Evolutionary conservation across 1,140 invertebrate species (phyloP).

Genomic region (Thaumetopoea pityocampa): DNA sequence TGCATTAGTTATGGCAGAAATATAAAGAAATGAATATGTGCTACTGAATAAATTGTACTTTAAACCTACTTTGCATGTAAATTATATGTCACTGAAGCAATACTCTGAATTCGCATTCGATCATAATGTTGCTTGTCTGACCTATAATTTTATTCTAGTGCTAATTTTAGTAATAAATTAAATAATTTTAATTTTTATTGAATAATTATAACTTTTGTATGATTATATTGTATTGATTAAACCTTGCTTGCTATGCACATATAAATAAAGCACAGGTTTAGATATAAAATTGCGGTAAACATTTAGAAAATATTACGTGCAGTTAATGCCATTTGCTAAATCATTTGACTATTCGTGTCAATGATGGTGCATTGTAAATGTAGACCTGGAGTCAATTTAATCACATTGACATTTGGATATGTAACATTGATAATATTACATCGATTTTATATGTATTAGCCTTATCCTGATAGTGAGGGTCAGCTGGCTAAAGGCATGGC

Average conservation of each 20-base stretch:
- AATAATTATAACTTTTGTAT: conserved; percentile 52
- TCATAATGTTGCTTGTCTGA: conserved; percentile 24
- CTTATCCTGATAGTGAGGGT: too few relatives aligned
- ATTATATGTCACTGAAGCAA: conserved; percentile 44
- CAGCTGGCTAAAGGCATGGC: too few relatives aligned
- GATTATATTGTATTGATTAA: conserved; percentile 45
- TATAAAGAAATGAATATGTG: conserved; percentile 35
- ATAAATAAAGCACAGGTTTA: conserved; percentile 27
- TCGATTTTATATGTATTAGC: too few relatives aligned
- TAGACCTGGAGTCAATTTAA: too few relatives aligned
- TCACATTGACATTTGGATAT: too few relatives aligned
- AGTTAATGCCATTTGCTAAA: too few relatives aligned
- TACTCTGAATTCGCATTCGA: conserved; percentile 23
- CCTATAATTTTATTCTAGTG: conserved; percentile 35
- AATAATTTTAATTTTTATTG: conserved; percentile 53
- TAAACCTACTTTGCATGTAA: conserved; percentile 34
- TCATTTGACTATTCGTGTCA: too few relatives aligned
- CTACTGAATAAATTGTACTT: conserved; percentile 26
- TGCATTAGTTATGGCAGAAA: conserved; percentile 24
- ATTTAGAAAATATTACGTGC: conserved; percentile 5
- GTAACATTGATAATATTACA: too few relatives aligned
- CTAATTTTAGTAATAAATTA: conserved; percentile 44
- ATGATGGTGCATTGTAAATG: too few relatives aligned
- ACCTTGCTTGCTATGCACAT: conserved; percentile 36
- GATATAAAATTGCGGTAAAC: neutral